These are phyloP conservation scores for Gopherus evgoodei DNA, from an alignment of 2,113 vertebrate genomes.

Conservation along the genomic window DNA sequence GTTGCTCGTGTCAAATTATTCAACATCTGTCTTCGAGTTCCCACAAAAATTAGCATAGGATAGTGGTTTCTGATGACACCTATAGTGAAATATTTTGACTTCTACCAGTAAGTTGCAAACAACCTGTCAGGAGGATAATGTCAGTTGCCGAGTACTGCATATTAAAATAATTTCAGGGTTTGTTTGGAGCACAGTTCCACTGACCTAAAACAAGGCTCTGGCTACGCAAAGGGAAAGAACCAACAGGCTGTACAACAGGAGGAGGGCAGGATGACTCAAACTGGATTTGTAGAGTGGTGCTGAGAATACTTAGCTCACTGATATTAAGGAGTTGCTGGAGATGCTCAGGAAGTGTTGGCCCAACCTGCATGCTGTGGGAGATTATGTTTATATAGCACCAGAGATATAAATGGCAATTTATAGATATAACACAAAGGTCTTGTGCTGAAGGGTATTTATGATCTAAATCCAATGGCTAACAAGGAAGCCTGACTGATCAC, in stretches of 20 bases:
- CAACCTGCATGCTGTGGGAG: background rate
- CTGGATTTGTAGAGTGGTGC: background rate
- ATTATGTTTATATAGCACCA: background rate
- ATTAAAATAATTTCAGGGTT: conserved; percentile 77
- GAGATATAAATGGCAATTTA: background rate
- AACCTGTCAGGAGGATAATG: conserved; percentile 86
- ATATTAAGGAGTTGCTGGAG: conserved; percentile 23
- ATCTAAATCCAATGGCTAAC: background rate
- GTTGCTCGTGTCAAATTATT: conserved; percentile 85
- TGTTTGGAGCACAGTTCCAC: conserved; percentile 53
- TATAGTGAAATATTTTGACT: conserved; percentile 88
- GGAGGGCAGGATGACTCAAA: background rate
- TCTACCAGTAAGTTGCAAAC: conserved; percentile 85
- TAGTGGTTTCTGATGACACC: conserved; percentile 86
- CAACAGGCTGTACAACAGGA: background rate
- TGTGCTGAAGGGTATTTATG: background rate
- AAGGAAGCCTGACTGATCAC: background rate
- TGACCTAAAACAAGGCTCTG: conserved; percentile 40
- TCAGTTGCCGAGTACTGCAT: conserved; percentile 80
- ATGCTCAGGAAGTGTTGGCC: background rate
- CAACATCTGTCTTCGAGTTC: conserved; percentile 87
- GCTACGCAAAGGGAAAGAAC: conserved; percentile 21
- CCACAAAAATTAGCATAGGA: conserved; percentile 87
- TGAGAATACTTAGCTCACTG: conserved; percentile 13
- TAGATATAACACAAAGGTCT: background rate